Percentiles rank a stretch among this genome's conserved stretches.
Evolutionary conservation across 2,888 invertebrate species (phyloP).

Genomic region (Microctonus brassicae): DNA sequence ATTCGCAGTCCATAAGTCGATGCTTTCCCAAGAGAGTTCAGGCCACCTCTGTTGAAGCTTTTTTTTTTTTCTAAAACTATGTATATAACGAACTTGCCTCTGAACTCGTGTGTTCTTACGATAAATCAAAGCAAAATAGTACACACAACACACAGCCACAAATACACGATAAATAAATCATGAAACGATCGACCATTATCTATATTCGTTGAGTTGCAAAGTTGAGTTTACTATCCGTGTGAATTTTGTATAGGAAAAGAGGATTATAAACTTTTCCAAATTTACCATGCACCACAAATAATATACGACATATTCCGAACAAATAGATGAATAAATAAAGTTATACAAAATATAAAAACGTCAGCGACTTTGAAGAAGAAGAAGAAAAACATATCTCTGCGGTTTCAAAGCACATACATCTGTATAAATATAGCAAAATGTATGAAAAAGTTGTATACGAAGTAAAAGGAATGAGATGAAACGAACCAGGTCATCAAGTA

Average conservation of each 20-base stretch:
- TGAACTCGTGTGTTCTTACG: conserved; percentile 34
- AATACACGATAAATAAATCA: conserved; percentile 44
- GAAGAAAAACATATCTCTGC: neutral
- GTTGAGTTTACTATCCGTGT: conserved; percentile 27
- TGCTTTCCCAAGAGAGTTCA: conserved; percentile 21
- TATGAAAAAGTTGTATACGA: neutral
- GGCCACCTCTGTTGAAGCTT: neutral
- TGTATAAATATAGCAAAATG: neutral
- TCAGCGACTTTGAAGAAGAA: neutral
- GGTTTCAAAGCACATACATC: neutral
- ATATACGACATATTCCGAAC: neutral
- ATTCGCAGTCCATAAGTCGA: conserved; percentile 1
- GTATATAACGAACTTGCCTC: conserved; percentile 35
- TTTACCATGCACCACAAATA: neutral
- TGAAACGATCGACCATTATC: conserved; percentile 44
- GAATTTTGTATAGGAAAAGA: conserved; percentile 9
- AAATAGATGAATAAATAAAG: conserved; percentile 19
- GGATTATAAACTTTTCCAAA: neutral
- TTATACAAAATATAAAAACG: neutral
- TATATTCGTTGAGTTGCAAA: conserved; percentile 39
- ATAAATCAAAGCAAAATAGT: conserved; percentile 46
- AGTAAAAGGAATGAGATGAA: neutral
- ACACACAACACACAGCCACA: neutral
- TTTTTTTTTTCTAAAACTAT: conserved; percentile 8
- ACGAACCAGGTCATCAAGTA: conserved; percentile 41